These are phyloP conservation scores for Eriocheir sinensis DNA, from an alignment of 1,140 invertebrate species.

Conservation along the genomic window DNA sequence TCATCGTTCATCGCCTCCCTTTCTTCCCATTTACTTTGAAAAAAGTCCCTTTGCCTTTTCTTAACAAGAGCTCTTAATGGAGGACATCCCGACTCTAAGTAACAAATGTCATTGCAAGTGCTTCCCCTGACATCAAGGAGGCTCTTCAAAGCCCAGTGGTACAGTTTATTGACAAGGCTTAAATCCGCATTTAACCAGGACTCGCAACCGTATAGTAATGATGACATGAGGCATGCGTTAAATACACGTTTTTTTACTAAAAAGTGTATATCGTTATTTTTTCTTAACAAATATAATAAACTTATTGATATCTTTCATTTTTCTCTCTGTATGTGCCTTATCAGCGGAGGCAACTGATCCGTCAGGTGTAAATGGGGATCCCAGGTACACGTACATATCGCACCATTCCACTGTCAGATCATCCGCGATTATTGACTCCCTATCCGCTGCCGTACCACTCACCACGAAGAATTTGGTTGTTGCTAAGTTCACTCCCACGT, in stretches of 20 bases:
- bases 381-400: not conserved
- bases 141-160: not conserved
- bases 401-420: not conserved
- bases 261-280: not conserved
- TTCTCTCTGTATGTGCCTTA: not conserved
- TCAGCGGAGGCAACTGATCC: not conserved
- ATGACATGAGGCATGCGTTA: not conserved
- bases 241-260: constrained; percentile 1
- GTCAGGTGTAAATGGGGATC: not conserved
- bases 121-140: constrained; percentile 36
- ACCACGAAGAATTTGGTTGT: constrained; percentile 40
- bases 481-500: not conserved
- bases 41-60: no score
- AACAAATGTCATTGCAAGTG: not conserved
- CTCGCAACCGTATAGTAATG: not conserved
- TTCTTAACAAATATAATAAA: not conserved
- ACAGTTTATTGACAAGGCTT: not conserved
- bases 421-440: not conserved
- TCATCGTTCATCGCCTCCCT: no score
- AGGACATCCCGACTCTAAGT: no score
- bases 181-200: constrained; percentile 27
- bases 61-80: no score
- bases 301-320: not conserved
- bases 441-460: not conserved
- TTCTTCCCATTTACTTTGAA: no score